A percentile compares a stretch with the other conserved stretches of the same genome.
Evolutionary conservation across 2,888 invertebrate genomes (phyloP).

Genomic region (Osmoderma eremita): DNA sequence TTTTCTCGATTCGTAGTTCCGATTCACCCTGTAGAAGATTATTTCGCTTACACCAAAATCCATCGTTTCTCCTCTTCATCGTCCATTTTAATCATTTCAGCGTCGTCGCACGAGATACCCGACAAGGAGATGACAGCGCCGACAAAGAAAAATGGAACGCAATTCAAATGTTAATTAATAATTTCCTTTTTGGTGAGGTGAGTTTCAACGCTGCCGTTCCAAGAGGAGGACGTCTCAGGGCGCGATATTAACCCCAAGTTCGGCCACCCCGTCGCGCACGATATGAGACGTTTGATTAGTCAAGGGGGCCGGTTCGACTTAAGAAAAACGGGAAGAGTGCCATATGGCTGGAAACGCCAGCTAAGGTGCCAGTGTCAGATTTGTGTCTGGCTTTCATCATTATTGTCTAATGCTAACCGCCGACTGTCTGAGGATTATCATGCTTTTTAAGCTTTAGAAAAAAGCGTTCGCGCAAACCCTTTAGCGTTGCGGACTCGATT

Average conservation of each 20-base stretch:
- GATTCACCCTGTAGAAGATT: too few species aligned
- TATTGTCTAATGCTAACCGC: background rate
- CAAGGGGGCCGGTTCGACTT: slow-evolving; percentile 15
- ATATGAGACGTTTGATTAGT: slow-evolving; percentile 33
- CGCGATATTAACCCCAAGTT: slow-evolving; percentile 14
- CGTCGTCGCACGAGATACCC: too few species aligned
- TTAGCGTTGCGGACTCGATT: too few species aligned
- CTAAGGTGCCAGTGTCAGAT: slow-evolving; percentile 24
- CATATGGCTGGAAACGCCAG: slow-evolving; percentile 6
- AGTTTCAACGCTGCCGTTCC: too few species aligned
- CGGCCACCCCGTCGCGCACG: slow-evolving; percentile 11
- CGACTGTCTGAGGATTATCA: background rate
- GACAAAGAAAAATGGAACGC: slow-evolving; percentile 13
- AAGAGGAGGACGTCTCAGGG: slow-evolving; percentile 2
- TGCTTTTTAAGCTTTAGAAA: too few species aligned
- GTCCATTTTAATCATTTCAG: too few species aligned
- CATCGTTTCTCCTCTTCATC: too few species aligned
- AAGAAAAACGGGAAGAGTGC: background rate
- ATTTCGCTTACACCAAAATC: too few species aligned
- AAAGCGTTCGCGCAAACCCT: too few species aligned
- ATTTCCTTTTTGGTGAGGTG: slow-evolving; percentile 4
- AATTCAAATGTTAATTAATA: slow-evolving; percentile 36
- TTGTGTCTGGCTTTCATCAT: slow-evolving; percentile 27
- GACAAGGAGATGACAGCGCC: slow-evolving; percentile 1
- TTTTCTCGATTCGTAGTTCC: too few species aligned